Evolutionary conservation across 2,888 invertebrate species (phyloP).

Genomic region (Tinea trinotella): DNA sequence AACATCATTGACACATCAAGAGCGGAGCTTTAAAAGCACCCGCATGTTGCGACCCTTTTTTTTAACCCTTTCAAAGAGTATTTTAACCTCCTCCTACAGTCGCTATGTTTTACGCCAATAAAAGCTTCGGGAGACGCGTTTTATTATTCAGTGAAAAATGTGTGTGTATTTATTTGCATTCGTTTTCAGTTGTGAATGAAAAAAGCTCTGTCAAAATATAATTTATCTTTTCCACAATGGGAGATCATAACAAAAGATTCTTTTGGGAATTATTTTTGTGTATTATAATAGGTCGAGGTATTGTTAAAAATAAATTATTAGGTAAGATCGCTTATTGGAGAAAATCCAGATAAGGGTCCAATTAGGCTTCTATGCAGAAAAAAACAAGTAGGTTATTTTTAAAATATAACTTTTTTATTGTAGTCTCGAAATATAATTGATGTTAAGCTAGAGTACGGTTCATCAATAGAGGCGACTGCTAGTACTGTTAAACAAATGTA

Average conservation of each 20-base stretch:
- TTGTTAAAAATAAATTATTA: background rate
- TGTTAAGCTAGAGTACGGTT: too few species aligned
- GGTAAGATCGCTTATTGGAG: background rate
- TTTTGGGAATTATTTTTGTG: background rate
- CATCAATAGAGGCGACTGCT: too few species aligned
- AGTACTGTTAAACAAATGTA: too few species aligned
- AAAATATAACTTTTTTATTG: too few species aligned
- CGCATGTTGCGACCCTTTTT: slow-evolving; percentile 1
- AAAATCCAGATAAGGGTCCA: background rate
- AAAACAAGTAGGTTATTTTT: too few species aligned
- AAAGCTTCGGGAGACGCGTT: slow-evolving; percentile 7
- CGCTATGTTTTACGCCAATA: slow-evolving; percentile 9
- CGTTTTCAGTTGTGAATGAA: background rate
- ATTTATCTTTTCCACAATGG: background rate
- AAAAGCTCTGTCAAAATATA: background rate
- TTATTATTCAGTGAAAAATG: slow-evolving; percentile 9
- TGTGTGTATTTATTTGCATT: background rate
- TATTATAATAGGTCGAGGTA: background rate
- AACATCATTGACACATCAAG: slow-evolving; percentile 15
- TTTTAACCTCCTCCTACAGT: slow-evolving; percentile 7
- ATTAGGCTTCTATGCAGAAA: too few species aligned
- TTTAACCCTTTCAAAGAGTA: slow-evolving; percentile 1
- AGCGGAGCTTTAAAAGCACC: slow-evolving; percentile 13
- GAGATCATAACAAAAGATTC: background rate
- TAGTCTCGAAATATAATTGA: too few species aligned